Conservation (phyloP, 2,797 vertebrate genomes). For the Alcedo quadribrachys region DNA sequence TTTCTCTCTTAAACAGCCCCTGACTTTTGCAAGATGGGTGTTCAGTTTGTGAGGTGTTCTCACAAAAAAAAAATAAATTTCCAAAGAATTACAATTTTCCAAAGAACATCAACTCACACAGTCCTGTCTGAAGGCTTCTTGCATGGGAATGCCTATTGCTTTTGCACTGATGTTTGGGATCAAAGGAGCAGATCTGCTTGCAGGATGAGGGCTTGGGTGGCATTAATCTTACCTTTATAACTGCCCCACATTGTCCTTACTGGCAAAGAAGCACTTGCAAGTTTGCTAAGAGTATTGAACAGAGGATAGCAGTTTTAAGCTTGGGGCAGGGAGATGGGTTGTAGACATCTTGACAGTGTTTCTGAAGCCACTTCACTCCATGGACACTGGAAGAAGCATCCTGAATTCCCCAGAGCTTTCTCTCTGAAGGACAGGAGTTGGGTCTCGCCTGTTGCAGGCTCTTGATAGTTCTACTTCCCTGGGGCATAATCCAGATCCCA, state of each 20-base stretch:
- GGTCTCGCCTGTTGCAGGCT: not conserved
- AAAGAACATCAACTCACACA: not conserved
- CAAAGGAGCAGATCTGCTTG: not conserved
- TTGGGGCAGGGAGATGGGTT: not conserved
- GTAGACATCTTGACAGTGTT: accelerated
- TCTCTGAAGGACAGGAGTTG: not conserved
- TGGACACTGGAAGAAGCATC: not conserved
- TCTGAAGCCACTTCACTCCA: not conserved
- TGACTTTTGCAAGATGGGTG: not conserved
- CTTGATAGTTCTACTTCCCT: not conserved
- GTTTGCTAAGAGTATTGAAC: not conserved
- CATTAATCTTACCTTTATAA: not conserved
- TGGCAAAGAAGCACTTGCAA: not conserved
- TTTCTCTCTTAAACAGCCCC: not conserved
- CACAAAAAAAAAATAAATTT: not conserved
- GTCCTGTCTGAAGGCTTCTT: not conserved
- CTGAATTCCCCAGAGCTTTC: not conserved
- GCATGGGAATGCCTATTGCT: accelerated
- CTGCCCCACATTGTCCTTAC: not conserved
- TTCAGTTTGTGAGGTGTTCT: not conserved
- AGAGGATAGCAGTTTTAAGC: not conserved
- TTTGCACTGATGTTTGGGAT: not conserved
- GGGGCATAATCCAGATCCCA: not conserved
- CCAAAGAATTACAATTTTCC: not conserved
- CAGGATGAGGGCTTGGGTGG: not conserved